These are phyloP conservation scores for Chymomyza fuscimana DNA, from an alignment of 2,888 invertebrate genomes.

Conservation along the genomic window DNA sequence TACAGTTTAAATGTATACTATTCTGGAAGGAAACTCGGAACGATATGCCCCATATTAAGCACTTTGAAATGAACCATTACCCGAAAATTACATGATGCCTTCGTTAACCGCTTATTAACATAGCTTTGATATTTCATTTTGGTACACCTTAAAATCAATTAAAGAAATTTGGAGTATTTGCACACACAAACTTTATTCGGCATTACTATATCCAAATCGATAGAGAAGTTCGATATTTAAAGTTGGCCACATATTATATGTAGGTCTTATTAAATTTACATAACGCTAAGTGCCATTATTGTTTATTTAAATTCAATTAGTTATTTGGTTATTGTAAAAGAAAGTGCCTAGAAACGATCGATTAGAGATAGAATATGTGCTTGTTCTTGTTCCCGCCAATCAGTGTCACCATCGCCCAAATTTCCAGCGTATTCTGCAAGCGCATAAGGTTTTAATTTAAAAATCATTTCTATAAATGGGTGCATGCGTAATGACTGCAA, in stretches of 20 bases:
- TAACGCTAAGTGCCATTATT: conserved; percentile 23
- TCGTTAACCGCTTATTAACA: too few species aligned
- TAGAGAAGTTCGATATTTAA: not conserved
- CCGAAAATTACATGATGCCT: too few species aligned
- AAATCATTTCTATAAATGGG: not conserved
- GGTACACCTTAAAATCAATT: not conserved
- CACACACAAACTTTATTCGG: conserved; percentile 2
- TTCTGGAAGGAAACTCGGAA: too few species aligned
- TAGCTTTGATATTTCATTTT: not conserved
- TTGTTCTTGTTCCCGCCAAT: conserved; percentile 92
- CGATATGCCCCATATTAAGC: too few species aligned
- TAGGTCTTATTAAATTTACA: conserved; percentile 15
- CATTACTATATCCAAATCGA: not conserved
- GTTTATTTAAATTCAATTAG: conserved; percentile 29
- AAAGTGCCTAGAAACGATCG: conserved; percentile 89
- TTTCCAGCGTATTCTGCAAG: conserved; percentile 95
- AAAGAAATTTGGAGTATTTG: not conserved
- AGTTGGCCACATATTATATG: conserved; percentile 8
- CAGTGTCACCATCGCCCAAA: conserved; percentile 90
- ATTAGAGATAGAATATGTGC: conserved; percentile 94
- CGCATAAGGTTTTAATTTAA: not conserved
- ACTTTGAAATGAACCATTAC: too few species aligned
- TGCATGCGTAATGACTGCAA: not conserved
- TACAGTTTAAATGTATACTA: too few species aligned
- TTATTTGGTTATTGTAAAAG: conserved; percentile 8